Evolutionary conservation across 2,797 vertebrate species (phyloP).

Genomic region (Poecilia wingei): DNA sequence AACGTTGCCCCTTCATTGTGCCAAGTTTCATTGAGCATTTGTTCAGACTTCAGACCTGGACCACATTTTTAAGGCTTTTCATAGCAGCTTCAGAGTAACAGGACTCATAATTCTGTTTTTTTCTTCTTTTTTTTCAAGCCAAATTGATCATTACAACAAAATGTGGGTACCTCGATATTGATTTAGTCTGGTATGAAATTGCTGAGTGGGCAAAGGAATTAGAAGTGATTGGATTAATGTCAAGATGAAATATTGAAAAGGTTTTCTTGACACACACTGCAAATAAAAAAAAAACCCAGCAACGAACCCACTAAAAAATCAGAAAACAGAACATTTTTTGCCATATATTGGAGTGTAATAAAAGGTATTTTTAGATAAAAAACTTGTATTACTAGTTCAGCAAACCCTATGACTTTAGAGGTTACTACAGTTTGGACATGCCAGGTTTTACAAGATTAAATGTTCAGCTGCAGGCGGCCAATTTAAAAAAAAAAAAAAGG

Average conservation of each 20-base stretch:
- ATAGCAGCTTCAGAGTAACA: not conserved
- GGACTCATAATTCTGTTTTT: not conserved
- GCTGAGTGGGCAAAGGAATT: not conserved
- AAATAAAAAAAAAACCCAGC: not conserved
- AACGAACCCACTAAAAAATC: not conserved
- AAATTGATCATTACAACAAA: not conserved
- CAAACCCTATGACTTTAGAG: not conserved
- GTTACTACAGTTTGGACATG: not conserved
- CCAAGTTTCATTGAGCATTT: not conserved
- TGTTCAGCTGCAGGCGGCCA: not conserved
- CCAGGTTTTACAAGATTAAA: not conserved
- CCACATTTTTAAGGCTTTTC: not conserved
- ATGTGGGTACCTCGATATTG: not conserved
- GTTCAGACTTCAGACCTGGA: not conserved
- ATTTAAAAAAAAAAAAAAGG: constrained; percentile 10
- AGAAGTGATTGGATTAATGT: not conserved
- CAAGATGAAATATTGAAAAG: not conserved
- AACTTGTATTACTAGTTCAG: not conserved
- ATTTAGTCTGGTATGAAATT: not conserved
- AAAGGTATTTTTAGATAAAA: not conserved
- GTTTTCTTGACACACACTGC: not conserved
- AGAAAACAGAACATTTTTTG: not conserved
- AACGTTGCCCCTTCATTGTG: not conserved
- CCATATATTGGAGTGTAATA: too few relatives aligned
- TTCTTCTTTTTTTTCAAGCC: not conserved